These are phyloP conservation scores for Coreoperca whiteheadi DNA, from an alignment of 2,113 vertebrate genomes.

Conservation along the genomic window DNA sequence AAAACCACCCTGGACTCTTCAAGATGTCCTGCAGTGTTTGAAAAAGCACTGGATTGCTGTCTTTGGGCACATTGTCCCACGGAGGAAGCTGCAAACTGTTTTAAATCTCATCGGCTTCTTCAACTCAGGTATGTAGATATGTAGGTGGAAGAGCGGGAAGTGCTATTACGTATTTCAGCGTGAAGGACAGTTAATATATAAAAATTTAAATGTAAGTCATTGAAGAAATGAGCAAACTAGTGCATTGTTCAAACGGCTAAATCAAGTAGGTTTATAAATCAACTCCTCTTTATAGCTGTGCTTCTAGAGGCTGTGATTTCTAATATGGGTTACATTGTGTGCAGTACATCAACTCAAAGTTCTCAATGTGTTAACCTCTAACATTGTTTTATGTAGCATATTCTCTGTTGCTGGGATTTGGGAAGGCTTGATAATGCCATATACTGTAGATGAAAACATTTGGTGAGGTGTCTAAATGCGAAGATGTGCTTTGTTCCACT, in stretches of 20 bases:
- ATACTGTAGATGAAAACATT: background rate
- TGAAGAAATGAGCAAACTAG: background rate
- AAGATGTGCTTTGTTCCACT: background rate
- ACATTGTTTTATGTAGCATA: background rate
- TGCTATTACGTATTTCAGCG: background rate
- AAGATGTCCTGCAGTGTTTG: conserved; percentile 88
- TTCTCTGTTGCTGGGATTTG: background rate
- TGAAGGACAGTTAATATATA: background rate
- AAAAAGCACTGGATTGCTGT: conserved; percentile 95
- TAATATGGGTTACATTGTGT: background rate
- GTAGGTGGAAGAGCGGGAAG: background rate
- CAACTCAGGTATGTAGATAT: conserved; percentile 88
- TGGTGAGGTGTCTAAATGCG: background rate
- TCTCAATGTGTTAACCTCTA: background rate
- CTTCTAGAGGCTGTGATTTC: background rate
- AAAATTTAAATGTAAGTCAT: background rate
- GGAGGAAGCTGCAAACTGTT: conserved; percentile 82
- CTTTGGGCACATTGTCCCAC: conserved; percentile 89
- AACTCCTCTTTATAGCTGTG: background rate
- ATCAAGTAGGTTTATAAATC: background rate
- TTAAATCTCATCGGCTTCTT: conserved; percentile 85
- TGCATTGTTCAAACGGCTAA: background rate
- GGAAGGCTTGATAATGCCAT: background rate
- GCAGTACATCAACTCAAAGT: background rate
- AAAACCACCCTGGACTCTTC: conserved; percentile 93